phyloP scores from a whole-genome alignment of 2,113 vertebrate species.

The Rhabdomys dilectus region DNA sequence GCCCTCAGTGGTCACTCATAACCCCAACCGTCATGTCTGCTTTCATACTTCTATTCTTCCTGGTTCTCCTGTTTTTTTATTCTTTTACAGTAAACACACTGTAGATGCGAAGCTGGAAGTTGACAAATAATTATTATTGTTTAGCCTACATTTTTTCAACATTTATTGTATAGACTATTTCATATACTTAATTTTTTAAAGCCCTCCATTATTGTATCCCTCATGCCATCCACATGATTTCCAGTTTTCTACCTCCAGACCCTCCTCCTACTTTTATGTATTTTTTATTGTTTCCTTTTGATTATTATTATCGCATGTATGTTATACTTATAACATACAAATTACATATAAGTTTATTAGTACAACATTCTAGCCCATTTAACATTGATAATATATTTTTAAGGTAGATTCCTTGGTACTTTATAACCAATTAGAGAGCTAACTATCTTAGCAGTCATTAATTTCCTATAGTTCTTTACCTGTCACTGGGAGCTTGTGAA shows the following conservation, averaged over 20 bases:
- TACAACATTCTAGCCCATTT: neutral
- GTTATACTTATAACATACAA: neutral
- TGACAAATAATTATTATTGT: conserved; percentile 37
- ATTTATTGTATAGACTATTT: neutral
- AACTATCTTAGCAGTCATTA: neutral
- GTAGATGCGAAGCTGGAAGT: neutral
- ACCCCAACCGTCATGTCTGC: neutral
- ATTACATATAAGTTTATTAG: neutral
- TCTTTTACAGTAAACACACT: neutral
- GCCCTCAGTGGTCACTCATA: neutral
- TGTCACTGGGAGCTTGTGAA: neutral
- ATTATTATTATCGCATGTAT: neutral
- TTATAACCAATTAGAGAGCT: neutral
- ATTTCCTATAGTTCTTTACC: neutral
- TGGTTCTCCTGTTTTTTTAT: neutral
- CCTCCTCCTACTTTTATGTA: neutral
- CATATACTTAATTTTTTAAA: neutral
- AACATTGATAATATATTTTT: neutral
- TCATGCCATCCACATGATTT: neutral
- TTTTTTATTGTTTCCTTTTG: neutral
- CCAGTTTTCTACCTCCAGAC: neutral
- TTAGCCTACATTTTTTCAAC: neutral
- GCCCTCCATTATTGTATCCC: neutral
- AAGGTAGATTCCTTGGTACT: neutral
- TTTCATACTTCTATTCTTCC: neutral